Conservation (phyloP, 2,888 invertebrate species). For the Eumacrocentrus americanus region DNA sequence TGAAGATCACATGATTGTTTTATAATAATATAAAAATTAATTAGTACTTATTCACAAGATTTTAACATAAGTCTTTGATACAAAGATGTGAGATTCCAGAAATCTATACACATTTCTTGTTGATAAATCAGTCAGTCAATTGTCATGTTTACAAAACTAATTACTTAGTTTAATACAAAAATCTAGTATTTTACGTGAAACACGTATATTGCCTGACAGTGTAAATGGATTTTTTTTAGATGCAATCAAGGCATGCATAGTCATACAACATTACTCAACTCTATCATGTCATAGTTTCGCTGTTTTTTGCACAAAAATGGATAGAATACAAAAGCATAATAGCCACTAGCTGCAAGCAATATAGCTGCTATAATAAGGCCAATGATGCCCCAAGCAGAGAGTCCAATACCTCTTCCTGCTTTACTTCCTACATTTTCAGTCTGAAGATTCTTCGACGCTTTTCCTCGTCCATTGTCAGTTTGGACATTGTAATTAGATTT, state of each 20-base stretch:
- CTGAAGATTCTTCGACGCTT: too few relatives aligned
- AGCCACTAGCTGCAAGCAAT: conserved; percentile 64
- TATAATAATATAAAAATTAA: not conserved
- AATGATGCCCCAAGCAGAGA: conserved; percentile 73
- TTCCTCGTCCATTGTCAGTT: not conserved
- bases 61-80: not conserved
- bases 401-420: conserved; percentile 13
- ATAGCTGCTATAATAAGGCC: conserved; percentile 65
- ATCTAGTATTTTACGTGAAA: not conserved
- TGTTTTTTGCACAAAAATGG: conserved; percentile 68
- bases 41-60: not conserved
- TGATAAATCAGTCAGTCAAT: not conserved
- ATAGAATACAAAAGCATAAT: conserved; percentile 72
- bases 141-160: not conserved
- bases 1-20: too few relatives aligned
- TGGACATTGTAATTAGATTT: not conserved
- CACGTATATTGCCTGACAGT: not conserved
- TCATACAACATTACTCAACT: conserved; percentile 59
- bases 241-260: conserved; percentile 8
- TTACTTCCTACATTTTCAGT: not conserved
- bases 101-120: not conserved
- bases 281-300: conserved; percentile 67
- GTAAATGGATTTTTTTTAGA: not conserved
- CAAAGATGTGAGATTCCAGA: too few relatives aligned
- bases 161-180: not conserved